These are phyloP conservation scores for Gobiocypris rarus DNA, from an alignment of 2,113 vertebrate genomes.

Conservation along the genomic window DNA sequence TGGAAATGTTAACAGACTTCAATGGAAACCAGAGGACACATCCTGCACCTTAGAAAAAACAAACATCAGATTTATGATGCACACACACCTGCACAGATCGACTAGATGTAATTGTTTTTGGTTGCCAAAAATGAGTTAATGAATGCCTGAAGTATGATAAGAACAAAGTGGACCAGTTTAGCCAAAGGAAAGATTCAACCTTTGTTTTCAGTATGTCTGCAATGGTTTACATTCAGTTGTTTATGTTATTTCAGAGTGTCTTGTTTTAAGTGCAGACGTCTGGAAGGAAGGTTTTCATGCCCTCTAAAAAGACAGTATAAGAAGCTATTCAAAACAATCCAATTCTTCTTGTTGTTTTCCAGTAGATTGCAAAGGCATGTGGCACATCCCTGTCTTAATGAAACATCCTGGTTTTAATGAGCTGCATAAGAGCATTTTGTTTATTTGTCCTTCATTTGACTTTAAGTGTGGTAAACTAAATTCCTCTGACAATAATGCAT, in stretches of 20 bases:
- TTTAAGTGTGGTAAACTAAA: constrained; percentile 60
- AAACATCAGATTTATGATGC: not conserved
- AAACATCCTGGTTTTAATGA: constrained; percentile 67
- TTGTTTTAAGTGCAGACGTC: constrained; percentile 15
- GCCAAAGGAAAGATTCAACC: constrained; percentile 73
- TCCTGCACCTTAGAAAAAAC: not conserved
- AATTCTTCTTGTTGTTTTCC: constrained; percentile 5
- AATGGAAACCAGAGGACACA: constrained; percentile 10
- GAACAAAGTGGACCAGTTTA: constrained; percentile 64
- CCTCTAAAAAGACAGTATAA: constrained; percentile 5
- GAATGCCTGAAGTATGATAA: constrained; percentile 71
- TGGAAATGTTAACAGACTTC: not conserved
- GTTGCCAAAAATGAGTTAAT: constrained; percentile 69
- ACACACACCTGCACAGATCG: not conserved
- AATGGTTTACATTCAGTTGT: constrained; percentile 70
- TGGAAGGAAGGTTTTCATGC: constrained; percentile 2
- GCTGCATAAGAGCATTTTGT: constrained; percentile 59
- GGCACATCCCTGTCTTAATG: constrained; percentile 13
- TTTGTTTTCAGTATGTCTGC: constrained; percentile 68
- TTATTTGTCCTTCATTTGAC: constrained; percentile 73
- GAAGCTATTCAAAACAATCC: not conserved
- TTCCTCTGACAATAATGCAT: not conserved
- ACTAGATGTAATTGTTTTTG: constrained; percentile 50
- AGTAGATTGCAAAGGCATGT: not conserved
- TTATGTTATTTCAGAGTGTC: not conserved